Evolutionary conservation across 2,113 vertebrate species (phyloP), one percentile per base, ranked within the genome.

Genomic region (Cyphomyrus plagiostoma): DNA sequence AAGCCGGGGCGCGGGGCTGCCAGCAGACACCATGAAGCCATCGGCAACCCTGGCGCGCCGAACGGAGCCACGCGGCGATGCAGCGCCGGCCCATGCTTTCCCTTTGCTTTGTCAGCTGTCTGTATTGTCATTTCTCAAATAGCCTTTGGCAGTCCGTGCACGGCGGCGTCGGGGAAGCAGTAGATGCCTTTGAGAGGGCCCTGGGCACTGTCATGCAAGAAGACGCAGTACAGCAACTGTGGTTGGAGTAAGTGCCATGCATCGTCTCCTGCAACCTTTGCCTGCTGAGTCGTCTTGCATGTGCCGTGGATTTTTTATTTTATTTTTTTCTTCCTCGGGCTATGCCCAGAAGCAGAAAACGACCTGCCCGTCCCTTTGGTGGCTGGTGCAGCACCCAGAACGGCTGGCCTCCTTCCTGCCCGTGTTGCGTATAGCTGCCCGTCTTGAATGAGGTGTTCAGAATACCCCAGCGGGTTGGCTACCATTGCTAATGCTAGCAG

Each of bases 101-200:
- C 83, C 50, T 26, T 1, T 88, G 21, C 45, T 70, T 2, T 77
- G 48, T 30, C 42, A 50, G 30, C 39, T 11, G 46, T 66, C 86
- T 19, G 3, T 86, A 46, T 50, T 53, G 19, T 62, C 53, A 4
- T 48, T 46, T 66, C 50, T 45, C n/a, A 6, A 9, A 92, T 93
- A 99, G 98, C 93, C 95, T 97, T 50, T 99, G 97, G 96, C 97
- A 98, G 94, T 97, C 97, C 92, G 94, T 97, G 87, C 95, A 97
- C 0, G 96, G 96, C 4, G 96, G 93, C 62, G 89, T 93, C 90
- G 94, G 94, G 49, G 96, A 97, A 87, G 94, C 97, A n/a, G 91
- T 96, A 56, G 97, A 98, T 89, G 97, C 98, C 39, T 99, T 97
- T 52, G 98, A 99, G 95, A 94, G 96, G 62, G 98, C 98, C 0